Percentiles rank a stretch among this genome's conserved stretches.
phyloP scores from a whole-genome alignment of 1,140 invertebrate genomes.

The Neelides sp. region DNA sequence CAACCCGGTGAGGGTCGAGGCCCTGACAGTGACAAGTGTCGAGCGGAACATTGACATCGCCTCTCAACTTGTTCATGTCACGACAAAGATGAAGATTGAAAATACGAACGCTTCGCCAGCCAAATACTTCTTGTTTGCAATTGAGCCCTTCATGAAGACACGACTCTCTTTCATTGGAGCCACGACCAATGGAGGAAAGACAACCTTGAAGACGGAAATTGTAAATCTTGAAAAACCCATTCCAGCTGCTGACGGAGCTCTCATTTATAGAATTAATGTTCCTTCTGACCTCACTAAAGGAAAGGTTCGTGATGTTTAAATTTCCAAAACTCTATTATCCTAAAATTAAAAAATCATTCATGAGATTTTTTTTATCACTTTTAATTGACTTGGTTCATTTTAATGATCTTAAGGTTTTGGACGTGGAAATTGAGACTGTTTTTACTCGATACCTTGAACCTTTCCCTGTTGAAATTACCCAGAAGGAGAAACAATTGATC shows the following conservation, averaged over 20 bases:
- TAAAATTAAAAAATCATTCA: conserved; percentile 10
- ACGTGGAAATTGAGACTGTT: conserved; percentile 57
- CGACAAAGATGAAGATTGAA: conserved; percentile 62
- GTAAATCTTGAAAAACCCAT: neutral
- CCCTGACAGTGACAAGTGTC: conserved; percentile 63
- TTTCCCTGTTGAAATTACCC: conserved; percentile 73
- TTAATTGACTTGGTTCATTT: conserved; percentile 1
- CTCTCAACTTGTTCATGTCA: conserved; percentile 74
- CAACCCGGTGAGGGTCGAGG: conserved; percentile 27
- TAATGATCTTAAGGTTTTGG: too few relatives aligned
- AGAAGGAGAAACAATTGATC: conserved; percentile 87
- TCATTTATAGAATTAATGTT: conserved; percentile 10
- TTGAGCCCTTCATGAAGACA: conserved; percentile 49
- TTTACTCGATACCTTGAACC: conserved; percentile 61
- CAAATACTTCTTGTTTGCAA: conserved; percentile 54
- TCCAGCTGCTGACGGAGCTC: neutral
- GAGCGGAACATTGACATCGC: conserved; percentile 74
- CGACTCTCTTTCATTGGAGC: conserved; percentile 62
- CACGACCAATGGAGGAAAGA: neutral
- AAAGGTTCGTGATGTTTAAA: too few relatives aligned
- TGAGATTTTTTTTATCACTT: neutral
- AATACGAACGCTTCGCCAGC: conserved; percentile 59
- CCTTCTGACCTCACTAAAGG: too few relatives aligned
- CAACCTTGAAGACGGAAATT: conserved; percentile 1
- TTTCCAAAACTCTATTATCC: neutral